These are phyloP conservation scores for Panthera leo DNA, from an alignment of 2,113 vertebrate genomes.

Conservation along the genomic window DNA sequence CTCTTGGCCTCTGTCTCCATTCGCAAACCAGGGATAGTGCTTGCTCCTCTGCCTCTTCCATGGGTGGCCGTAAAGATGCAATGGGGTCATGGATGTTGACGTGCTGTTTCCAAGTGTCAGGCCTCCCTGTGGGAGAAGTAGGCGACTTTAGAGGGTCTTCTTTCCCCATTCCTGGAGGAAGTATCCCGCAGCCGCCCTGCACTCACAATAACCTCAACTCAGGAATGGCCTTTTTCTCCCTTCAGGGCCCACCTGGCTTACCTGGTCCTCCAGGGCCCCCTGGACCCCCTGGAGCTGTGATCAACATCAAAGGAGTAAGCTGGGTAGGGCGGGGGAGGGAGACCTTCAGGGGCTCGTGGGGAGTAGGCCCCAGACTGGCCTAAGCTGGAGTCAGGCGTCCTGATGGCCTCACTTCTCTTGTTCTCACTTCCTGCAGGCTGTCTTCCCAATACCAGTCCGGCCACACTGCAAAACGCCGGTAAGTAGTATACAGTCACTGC, in stretches of 20 bases:
- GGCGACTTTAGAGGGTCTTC: neutral
- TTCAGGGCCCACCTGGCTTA: constrained; percentile 88
- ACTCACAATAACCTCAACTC: neutral
- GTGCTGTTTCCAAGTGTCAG: neutral
- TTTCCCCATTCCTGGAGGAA: neutral
- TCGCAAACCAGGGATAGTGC: neutral
- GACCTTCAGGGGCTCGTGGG: fast-evolving
- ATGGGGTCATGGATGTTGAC: fast-evolving
- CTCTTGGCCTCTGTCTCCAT: neutral
- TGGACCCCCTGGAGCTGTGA: constrained; percentile 90
- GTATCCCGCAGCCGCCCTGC: too few species aligned
- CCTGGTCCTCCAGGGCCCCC: constrained; percentile 92
- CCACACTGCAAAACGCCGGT: constrained; percentile 95
- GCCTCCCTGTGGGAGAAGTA: neutral
- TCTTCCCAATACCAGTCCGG: constrained; percentile 93
- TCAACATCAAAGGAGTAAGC: constrained; percentile 96
- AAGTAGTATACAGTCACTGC: constrained; percentile 80
- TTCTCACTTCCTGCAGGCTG: constrained; percentile 89
- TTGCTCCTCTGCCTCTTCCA: neutral
- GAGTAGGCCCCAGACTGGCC: neutral
- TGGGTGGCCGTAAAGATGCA: neutral
- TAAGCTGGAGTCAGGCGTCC: neutral
- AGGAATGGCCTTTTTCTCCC: neutral
- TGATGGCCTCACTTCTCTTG: constrained; percentile 59
- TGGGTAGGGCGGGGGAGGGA: too few species aligned